Evolutionary conservation across 2,797 vertebrate species (phyloP).

Genomic region (Poecilia picta): DNA sequence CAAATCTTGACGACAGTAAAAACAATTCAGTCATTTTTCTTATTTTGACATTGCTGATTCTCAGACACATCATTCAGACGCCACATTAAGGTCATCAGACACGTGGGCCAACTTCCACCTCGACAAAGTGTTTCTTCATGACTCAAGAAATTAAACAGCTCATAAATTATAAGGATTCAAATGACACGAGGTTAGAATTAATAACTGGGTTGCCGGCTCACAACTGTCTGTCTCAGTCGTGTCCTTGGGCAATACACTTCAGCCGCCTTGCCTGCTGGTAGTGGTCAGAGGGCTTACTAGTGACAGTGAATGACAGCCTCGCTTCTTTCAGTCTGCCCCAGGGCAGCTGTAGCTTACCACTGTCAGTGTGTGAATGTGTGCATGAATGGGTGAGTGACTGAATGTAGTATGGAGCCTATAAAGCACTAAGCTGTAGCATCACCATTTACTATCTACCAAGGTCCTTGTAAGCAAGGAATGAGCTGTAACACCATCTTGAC

Average conservation of each 20-base stretch:
- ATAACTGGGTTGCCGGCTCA: constrained; percentile 7
- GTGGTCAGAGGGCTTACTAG: no score
- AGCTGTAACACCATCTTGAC: constrained; percentile 15
- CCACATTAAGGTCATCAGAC: constrained; percentile 69
- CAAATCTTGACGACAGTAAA: background rate
- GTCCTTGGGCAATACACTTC: no score
- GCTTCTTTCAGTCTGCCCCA: no score
- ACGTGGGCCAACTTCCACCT: constrained; percentile 46
- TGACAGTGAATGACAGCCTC: no score
- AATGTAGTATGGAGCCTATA: background rate
- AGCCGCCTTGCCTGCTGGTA: no score
- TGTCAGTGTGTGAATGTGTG: background rate
- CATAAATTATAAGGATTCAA: constrained; percentile 36
- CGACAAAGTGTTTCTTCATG: constrained; percentile 58
- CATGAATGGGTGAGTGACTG: no score
- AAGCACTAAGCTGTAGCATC: background rate
- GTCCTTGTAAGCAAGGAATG: background rate
- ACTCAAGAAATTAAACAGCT: constrained; percentile 51
- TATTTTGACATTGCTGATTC: constrained; percentile 50
- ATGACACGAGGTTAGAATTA: constrained; percentile 36
- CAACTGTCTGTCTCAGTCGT: no score
- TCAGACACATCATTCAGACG: constrained; percentile 56
- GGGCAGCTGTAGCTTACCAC: background rate
- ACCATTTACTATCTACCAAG: background rate
- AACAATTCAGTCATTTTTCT: constrained; percentile 13